Percentiles rank a stretch among this genome's conserved stretches.
Evolutionary conservation across 2,888 invertebrate species (phyloP).

Genomic region (Neuroscelio doddi): DNA sequence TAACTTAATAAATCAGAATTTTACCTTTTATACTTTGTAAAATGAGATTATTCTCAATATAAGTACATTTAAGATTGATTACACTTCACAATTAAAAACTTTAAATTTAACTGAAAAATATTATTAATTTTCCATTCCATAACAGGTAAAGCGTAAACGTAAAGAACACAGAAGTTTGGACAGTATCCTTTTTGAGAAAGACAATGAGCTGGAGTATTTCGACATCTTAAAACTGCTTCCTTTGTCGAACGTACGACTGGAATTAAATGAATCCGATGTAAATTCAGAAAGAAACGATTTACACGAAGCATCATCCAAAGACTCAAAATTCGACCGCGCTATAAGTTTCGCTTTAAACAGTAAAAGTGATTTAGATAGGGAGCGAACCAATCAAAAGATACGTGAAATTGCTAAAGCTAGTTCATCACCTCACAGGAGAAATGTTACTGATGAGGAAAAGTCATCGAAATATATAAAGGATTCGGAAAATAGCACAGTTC

Average conservation of each 20-base stretch:
- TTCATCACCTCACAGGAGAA: conserved; percentile 40
- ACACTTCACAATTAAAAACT: too few relatives aligned
- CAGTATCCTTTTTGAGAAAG: conserved; percentile 68
- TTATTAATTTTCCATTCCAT: too few relatives aligned
- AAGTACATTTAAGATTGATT: too few relatives aligned
- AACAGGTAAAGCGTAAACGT: conserved; percentile 69
- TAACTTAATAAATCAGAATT: too few relatives aligned
- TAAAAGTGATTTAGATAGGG: conserved; percentile 4
- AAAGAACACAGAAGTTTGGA: conserved; percentile 69
- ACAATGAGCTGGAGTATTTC: conserved; percentile 67
- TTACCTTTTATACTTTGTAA: too few relatives aligned
- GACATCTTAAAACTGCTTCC: conserved; percentile 68
- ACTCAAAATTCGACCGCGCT: conserved; percentile 1
- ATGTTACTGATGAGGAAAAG: conserved; percentile 58
- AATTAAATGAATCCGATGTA: conserved; percentile 56
- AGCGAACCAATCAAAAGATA: not conserved
- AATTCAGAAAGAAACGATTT: conserved; percentile 13
- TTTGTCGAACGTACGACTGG: conserved; percentile 66
- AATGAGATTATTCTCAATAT: too few relatives aligned
- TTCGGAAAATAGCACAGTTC: conserved; percentile 1
- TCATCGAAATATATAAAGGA: conserved; percentile 43
- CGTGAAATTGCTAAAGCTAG: not conserved
- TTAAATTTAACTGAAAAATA: too few relatives aligned
- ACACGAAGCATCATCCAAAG: conserved; percentile 8
- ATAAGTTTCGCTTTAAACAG: not conserved